Evolutionary conservation across 2,113 vertebrate species (phyloP).

Genomic region (Pipa parva): DNA sequence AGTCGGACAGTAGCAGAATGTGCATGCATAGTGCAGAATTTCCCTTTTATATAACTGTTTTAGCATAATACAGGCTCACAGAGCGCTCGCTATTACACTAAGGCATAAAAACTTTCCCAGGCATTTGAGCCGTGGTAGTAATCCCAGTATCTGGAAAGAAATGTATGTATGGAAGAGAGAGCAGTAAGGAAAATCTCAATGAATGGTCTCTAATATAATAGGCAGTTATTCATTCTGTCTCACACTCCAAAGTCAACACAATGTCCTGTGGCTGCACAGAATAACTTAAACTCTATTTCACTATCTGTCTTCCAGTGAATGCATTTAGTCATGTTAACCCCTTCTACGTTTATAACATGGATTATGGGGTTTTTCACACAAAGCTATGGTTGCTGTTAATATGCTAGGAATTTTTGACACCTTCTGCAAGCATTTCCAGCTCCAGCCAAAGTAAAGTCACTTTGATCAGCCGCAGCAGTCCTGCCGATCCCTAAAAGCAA

Average conservation of each 20-base stretch:
- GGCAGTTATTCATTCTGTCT: slow-evolving; percentile 6
- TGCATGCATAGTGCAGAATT: no score
- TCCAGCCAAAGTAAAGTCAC: slow-evolving; percentile 16
- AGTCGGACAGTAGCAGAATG: no score
- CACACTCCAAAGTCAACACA: slow-evolving; percentile 7
- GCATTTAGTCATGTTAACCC: not conserved
- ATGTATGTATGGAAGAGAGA: no score
- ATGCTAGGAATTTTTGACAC: slow-evolving; percentile 19
- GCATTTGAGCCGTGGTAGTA: no score
- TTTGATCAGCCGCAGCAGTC: not conserved
- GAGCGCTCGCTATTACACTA: no score
- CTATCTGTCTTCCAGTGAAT: not conserved
- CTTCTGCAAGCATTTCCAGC: slow-evolving; percentile 4
- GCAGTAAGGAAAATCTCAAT: no score
- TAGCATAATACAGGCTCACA: no score
- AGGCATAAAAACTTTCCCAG: no score
- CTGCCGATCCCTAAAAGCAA: slow-evolving; percentile 20
- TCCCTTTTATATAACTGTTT: no score
- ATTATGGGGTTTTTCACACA: not conserved
- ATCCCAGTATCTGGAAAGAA: no score
- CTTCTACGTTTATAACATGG: not conserved
- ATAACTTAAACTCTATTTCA: slow-evolving; percentile 8
- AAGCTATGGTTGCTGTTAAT: not conserved
- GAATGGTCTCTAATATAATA: no score
- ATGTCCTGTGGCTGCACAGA: not conserved